phyloP scores from a whole-genome alignment of 2,113 vertebrate species.

The Garra rufa region DNA sequence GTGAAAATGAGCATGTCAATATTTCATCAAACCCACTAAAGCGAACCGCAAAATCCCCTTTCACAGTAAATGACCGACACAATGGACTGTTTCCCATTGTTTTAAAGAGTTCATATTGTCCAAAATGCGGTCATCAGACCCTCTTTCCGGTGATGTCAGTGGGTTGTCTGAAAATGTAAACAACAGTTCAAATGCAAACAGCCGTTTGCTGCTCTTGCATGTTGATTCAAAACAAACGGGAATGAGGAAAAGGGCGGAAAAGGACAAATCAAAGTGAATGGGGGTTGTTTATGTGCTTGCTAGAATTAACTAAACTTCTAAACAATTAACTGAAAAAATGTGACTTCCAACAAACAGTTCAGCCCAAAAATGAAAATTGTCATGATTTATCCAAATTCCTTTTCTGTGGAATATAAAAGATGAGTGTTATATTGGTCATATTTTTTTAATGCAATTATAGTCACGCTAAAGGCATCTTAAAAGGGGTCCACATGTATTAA shows the following conservation, averaged over 20 bases:
- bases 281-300: conserved; percentile 4
- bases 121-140: conserved; percentile 36
- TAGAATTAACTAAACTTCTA: not conserved
- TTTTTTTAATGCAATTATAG: not conserved
- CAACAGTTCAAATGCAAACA: conserved; percentile 18
- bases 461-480: not conserved
- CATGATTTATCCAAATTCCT: not conserved
- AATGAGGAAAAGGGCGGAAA: not conserved
- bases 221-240: not conserved
- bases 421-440: not conserved
- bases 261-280: conserved; percentile 10
- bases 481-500: not conserved
- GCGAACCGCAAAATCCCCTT: conserved; percentile 49
- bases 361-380: not conserved
- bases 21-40: conserved; percentile 46
- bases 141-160: conserved; percentile 42
- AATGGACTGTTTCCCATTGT: conserved; percentile 50
- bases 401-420: not conserved
- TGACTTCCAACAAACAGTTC: not conserved
- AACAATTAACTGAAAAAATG: not conserved
- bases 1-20: conserved; percentile 38
- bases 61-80: conserved; percentile 42
- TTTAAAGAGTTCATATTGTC: conserved; percentile 38
- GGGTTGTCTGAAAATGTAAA: conserved; percentile 38
- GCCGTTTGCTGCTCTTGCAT: conserved; percentile 23